Evolutionary conservation across 2,113 vertebrate genomes (phyloP), one percentile per base, ranked within the genome.

Genomic region (Platichthys flesus): DNA sequence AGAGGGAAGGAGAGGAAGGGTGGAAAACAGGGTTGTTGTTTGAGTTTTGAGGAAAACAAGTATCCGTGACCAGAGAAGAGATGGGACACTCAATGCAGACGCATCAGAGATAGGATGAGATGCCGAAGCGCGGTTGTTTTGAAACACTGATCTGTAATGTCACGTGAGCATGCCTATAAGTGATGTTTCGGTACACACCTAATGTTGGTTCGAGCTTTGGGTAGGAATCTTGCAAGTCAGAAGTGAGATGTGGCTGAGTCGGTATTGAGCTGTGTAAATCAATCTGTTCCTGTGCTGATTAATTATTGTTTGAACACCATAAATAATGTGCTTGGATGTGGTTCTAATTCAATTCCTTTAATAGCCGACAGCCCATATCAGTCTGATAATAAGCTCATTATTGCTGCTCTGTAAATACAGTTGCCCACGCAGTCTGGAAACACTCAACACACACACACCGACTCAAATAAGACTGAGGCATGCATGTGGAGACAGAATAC

Each of bases 271-370:
- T 76, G 88, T 81, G 67, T 77, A 64, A 78, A 83, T 80, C 81
- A 87, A 67, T 89, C 77, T 85, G 81, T 76, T 87, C 67, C 80
- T 66, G 68, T 47, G 18, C 55, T 83, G 74, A 89, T 90, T 81
- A 79, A 81, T 85, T 82, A 81, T 84, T 86, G 72, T 89, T 77
- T 81, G 71, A 87, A 77, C 37, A 56, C 66, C 64, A 77, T 85
- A 65, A 76, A 78, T 85, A 81, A 71, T 67, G 58, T 28, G 52
- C 69, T 62, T 55, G 21, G 79, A 81, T 83, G 52, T 82, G 80
- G 66, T 47, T 79, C 70, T 83, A 42, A 83, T 81, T 90, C 28
- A 78, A 83, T 85, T 84, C 45, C 63, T 59, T 64, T 13, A 70
- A 79, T 72, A 78, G 78, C 72, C 79, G 81, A 78, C 65, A 67